A percentile compares a stretch with the other conserved stretches of the same genome.
phyloP scores from a whole-genome alignment of 2,888 invertebrate genomes.

The Caenorhabditis japonica region DNA sequence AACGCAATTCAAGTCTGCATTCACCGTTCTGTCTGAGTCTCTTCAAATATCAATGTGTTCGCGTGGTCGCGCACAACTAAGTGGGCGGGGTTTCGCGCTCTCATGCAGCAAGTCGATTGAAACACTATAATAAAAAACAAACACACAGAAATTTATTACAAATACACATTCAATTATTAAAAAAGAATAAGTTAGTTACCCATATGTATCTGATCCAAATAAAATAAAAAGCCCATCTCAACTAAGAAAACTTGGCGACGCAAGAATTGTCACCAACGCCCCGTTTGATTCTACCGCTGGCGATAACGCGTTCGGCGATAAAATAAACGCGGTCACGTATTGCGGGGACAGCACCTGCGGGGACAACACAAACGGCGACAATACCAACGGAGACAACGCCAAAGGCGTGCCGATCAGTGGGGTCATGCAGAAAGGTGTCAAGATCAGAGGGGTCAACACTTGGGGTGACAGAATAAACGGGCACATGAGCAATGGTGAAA shows the following conservation, averaged over 20 bases:
- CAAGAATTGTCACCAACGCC: constrained; percentile 52
- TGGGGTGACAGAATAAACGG: constrained; percentile 59
- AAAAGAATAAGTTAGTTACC: too few relatives aligned
- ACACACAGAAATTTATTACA: too few relatives aligned
- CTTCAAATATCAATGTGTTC: too few relatives aligned
- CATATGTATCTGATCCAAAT: too few relatives aligned
- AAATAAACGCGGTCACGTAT: constrained; percentile 51
- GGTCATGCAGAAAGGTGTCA: constrained; percentile 56
- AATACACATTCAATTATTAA: too few relatives aligned
- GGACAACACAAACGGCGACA: constrained; percentile 62
- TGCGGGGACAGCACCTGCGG: constrained; percentile 61
- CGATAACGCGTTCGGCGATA: constrained; percentile 57
- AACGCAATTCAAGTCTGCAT: too few relatives aligned
- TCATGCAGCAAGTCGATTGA: too few relatives aligned
- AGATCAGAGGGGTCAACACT: constrained; percentile 53
- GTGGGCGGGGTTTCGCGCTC: too few relatives aligned
- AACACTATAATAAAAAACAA: too few relatives aligned
- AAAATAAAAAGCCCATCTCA: too few relatives aligned
- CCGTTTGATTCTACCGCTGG: constrained; percentile 59
- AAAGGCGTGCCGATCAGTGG: constrained; percentile 57
- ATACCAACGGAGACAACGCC: constrained; percentile 50
- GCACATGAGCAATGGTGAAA: constrained; percentile 60
- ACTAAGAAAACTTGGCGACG: constrained; percentile 62
- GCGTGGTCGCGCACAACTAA: too few relatives aligned
- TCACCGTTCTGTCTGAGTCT: too few relatives aligned